Base-by-base conservation (phyloP, 2,113 vertebrate genomes). In the Oreochromis spilurus region DNA sequence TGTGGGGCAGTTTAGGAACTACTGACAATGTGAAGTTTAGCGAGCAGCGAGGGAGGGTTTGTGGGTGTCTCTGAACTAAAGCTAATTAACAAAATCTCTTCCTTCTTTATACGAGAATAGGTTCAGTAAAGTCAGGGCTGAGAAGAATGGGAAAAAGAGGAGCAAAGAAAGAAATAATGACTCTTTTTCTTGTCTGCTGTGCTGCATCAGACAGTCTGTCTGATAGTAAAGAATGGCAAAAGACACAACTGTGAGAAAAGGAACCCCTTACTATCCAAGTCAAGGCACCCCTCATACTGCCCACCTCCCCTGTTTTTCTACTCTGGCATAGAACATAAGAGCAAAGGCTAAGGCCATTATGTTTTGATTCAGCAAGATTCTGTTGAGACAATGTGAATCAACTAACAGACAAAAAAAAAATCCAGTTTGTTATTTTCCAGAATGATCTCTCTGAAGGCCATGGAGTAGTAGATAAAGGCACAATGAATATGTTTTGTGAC, bases 71-170 rank as follows among this genome's bases (percentile, higher is more conserved):
- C 75, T 36, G 87, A 91, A 88, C 58, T 89, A 75, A 90, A 48
- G 80, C 85, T 89, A 84, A 91, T 92, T 85, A 91, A 86, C 79
- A 84, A 85, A 82, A 91, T 50, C 72, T 86, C 67, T 75, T 81
- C 65, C 84, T 87, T 81, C 36, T 75, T 89, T 86, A 57, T 77
- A 88, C 83, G 65, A 82, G 70, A 87, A 86, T 85, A 67, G 26
- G 45, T 79, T 77, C 26, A 53, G 82, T 57, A 70, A 79, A 82
- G 60, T 58, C 48, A 82, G 34, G 62, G 54, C 58, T 40, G 9
- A 60, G 48, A 79, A 58, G 3, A 7, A 81, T 50, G n/a, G 26
- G 38, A 9, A 70, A 54, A 13, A 54, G 24, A 79, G 24, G 45
- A 45, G 43, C 48, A 54, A 29, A 70, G 4, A 70, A 26, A 85